Conservation (phyloP, 1,140 invertebrate genomes). For the Drosophila micromelanica region DNA sequence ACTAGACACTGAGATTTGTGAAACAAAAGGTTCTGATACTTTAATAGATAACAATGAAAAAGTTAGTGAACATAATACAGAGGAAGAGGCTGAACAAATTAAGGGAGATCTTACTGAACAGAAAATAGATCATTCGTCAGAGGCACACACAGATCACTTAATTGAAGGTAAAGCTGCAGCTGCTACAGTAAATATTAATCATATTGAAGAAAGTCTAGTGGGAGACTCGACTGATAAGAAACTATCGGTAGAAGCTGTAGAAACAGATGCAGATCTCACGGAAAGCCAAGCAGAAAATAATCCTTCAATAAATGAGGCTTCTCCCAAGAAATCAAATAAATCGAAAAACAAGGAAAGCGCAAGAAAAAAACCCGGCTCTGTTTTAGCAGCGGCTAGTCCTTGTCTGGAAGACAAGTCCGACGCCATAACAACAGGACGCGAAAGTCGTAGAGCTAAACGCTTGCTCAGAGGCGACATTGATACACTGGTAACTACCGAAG, state of each 20-base stretch:
- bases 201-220: background rate
- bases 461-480: background rate
- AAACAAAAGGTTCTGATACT: background rate
- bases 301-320: background rate
- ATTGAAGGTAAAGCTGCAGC: background rate
- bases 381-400: constrained; percentile 4
- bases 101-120: background rate
- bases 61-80: background rate
- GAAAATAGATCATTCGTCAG: background rate
- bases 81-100: background rate
- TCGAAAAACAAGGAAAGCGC: background rate
- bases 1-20: background rate
- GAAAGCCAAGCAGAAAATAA: background rate
- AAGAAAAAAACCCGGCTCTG: constrained; percentile 13
- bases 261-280: background rate
- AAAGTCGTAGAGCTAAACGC: constrained; percentile 33
- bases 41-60: background rate
- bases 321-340: constrained; percentile 2
- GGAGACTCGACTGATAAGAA: background rate
- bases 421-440: background rate
- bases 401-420: background rate
- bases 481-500: background rate
- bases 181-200: background rate
- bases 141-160: background rate
- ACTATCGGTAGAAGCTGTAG: background rate